Evolutionary conservation across 2,888 invertebrate species (phyloP).

Genomic region (Volucella zonaria): DNA sequence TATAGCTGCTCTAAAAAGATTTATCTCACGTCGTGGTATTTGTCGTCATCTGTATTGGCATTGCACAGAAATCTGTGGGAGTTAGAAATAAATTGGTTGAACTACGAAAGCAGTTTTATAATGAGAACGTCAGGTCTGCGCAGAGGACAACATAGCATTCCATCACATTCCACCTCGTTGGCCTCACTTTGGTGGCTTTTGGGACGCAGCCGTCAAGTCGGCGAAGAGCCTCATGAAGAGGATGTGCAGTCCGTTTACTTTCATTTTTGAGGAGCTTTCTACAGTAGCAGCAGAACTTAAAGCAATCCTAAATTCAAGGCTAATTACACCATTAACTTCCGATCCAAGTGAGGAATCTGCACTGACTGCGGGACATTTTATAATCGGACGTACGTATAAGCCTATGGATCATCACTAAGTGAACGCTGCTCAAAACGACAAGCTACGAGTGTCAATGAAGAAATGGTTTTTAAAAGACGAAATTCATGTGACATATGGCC

Average conservation of each 20-base stretch:
- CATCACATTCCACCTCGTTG: not conserved
- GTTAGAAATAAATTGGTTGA: not conserved
- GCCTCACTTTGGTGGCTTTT: slow-evolving; percentile 2
- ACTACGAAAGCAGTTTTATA: not conserved
- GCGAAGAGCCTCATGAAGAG: slow-evolving; percentile 1
- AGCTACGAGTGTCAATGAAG: too few relatives aligned
- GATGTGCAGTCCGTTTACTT: not conserved
- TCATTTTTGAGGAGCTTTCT: not conserved
- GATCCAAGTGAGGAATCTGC: too few relatives aligned
- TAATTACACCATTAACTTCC: too few relatives aligned
- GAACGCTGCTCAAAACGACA: too few relatives aligned
- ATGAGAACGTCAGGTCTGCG: not conserved
- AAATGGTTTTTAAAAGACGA: too few relatives aligned
- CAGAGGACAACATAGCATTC: too few relatives aligned
- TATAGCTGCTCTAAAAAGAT: not conserved
- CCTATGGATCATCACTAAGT: too few relatives aligned
- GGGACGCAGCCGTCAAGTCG: slow-evolving; percentile 4
- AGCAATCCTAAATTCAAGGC: too few relatives aligned
- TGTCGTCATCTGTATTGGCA: not conserved
- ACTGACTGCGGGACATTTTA: too few relatives aligned
- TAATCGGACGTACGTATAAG: too few relatives aligned
- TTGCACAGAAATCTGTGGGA: not conserved
- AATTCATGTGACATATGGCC: too few relatives aligned
- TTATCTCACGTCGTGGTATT: not conserved
- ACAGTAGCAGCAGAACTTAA: not conserved